Conservation (phyloP, 2,888 invertebrate genomes). For the Phyllotreta striolata region DNA sequence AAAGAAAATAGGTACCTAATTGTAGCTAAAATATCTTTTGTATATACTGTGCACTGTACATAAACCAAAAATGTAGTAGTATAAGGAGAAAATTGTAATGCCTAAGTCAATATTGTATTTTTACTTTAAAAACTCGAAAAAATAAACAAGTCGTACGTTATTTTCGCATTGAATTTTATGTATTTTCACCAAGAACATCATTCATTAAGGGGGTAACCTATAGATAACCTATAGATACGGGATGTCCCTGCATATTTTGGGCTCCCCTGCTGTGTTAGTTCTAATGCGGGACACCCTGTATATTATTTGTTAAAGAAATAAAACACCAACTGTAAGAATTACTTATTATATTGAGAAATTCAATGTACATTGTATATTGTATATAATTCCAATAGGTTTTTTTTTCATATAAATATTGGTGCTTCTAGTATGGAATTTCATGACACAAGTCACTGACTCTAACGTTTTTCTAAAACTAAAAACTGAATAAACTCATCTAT, state of each 20-base stretch:
- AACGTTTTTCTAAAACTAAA: constrained; percentile 37
- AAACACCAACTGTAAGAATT: constrained; percentile 48
- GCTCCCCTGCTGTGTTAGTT: too few species aligned
- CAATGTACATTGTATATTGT: constrained; percentile 56
- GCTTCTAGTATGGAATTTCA: constrained; percentile 59
- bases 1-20: constrained; percentile 41
- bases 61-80: constrained; percentile 39
- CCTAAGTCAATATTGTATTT: constrained; percentile 44
- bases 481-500: constrained; percentile 34
- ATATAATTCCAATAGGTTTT: constrained; percentile 43
- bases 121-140: constrained; percentile 37
- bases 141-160: constrained; percentile 14
- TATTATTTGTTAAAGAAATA: too few species aligned
- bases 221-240: too few species aligned
- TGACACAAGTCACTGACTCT: constrained; percentile 45
- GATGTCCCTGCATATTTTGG: too few species aligned
- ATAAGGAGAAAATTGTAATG: constrained; percentile 44
- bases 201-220: too few species aligned
- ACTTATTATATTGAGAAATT: constrained; percentile 54
- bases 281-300: too few species aligned
- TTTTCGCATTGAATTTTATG: not conserved
- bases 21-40: constrained; percentile 52
- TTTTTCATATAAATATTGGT: constrained; percentile 61
- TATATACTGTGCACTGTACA: constrained; percentile 57
- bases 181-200: not conserved